Evolutionary conservation across 2,888 invertebrate genomes (phyloP).

Genomic region (Pristionchus exspectatus): DNA sequence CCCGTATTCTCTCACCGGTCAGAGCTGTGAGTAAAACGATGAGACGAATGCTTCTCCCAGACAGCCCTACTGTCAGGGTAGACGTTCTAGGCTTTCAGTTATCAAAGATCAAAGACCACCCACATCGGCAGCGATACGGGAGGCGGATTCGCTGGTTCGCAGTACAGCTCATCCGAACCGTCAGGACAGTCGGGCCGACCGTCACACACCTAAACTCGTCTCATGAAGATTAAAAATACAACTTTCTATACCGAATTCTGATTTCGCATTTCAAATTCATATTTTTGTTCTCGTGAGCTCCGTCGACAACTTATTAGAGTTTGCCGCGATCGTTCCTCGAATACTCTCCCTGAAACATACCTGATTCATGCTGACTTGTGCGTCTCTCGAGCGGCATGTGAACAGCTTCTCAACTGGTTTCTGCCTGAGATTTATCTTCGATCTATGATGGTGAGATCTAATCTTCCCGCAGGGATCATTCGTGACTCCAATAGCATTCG

Average conservation of each 20-base stretch:
- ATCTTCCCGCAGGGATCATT: not conserved
- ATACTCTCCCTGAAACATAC: not conserved
- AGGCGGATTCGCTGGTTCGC: slow-evolving; percentile 58
- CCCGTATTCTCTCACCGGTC: no score
- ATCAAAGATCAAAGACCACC: slow-evolving; percentile 38
- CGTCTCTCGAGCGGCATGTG: slow-evolving; percentile 71
- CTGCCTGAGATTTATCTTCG: slow-evolving; percentile 6
- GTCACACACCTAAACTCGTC: slow-evolving; percentile 70
- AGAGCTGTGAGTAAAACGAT: not conserved
- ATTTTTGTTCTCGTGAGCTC: not conserved
- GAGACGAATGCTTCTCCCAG: not conserved
- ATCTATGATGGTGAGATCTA: not conserved
- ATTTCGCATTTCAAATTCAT: not conserved
- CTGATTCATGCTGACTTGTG: slow-evolving; percentile 64
- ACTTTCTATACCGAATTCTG: no score
- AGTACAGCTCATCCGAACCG: slow-evolving; percentile 76
- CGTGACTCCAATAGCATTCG: no score
- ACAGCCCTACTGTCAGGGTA: not conserved
- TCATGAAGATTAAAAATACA: not conserved
- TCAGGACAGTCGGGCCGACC: slow-evolving; percentile 75
- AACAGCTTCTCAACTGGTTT: slow-evolving; percentile 60
- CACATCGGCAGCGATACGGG: slow-evolving; percentile 11
- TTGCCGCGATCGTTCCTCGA: no score
- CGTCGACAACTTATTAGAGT: not conserved
- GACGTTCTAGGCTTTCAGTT: not conserved